Conservation (phyloP, 2,113 vertebrate genomes). For the Myxocyprinus asiaticus region DNA sequence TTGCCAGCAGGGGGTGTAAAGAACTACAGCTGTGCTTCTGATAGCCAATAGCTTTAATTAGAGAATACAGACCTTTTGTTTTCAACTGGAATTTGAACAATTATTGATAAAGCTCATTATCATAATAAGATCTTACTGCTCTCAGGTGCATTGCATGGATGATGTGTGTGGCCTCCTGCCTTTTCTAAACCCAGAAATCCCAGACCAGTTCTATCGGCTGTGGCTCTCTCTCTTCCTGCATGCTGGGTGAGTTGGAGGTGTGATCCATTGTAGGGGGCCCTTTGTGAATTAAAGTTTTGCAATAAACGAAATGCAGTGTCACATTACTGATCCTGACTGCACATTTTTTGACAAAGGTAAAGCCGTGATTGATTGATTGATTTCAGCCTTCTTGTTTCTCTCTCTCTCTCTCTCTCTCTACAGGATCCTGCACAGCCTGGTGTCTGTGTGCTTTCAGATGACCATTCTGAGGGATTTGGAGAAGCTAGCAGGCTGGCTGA, state of each 20-base stretch:
- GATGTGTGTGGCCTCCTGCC: constrained; percentile 96
- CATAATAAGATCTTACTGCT: neutral
- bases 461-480: constrained; percentile 96
- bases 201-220: constrained; percentile 98
- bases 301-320: neutral
- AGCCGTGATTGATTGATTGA: too few relatives aligned
- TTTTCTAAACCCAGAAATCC: constrained; percentile 96
- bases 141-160: constrained; percentile 97
- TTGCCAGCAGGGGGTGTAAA: constrained; percentile 35
- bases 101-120: constrained; percentile 14
- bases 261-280: neutral
- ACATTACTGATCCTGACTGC: too few relatives aligned
- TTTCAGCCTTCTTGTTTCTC: too few relatives aligned
- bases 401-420: constrained; percentile 63
- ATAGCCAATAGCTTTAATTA: too few relatives aligned
- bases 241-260: constrained; percentile 81
- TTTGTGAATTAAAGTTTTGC: neutral
- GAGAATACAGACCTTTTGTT: neutral
- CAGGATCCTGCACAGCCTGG: constrained; percentile 97
- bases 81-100: neutral
- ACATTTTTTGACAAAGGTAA: too few relatives aligned
- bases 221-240: constrained; percentile 98
- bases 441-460: constrained; percentile 98
- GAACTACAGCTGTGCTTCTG: neutral
- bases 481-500: constrained; percentile 97